phyloP scores from a whole-genome alignment of 1,140 invertebrate genomes.

The Phocides pigmalion region DNA sequence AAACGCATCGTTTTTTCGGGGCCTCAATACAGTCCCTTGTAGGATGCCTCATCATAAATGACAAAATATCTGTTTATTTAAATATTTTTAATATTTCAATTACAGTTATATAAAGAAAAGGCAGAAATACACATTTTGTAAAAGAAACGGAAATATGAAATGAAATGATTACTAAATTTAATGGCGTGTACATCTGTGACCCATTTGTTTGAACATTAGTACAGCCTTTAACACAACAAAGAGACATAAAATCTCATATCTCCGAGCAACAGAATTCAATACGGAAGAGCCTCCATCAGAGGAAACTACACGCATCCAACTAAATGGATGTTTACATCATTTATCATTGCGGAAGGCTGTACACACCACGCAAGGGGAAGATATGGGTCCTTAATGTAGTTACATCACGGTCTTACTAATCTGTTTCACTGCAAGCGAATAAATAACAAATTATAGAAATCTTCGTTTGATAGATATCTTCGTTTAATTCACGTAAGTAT shows the following conservation, averaged over 20 bases:
- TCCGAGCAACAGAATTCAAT: constrained; percentile 2
- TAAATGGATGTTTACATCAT: constrained; percentile 28
- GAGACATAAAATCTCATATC: constrained; percentile 13
- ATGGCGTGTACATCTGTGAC: too few species aligned
- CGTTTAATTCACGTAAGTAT: too few species aligned
- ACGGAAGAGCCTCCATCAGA: constrained; percentile 6
- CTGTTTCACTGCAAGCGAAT: not conserved
- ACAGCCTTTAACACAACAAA: not conserved
- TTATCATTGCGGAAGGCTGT: constrained; percentile 31
- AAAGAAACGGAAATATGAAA: too few species aligned
- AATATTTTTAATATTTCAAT: too few species aligned
- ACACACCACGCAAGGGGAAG: constrained; percentile 25
- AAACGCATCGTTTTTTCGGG: too few species aligned
- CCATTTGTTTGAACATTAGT: not conserved
- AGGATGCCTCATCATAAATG: too few species aligned
- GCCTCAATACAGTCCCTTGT: too few species aligned
- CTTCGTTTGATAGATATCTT: too few species aligned
- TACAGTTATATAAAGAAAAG: too few species aligned
- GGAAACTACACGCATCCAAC: constrained; percentile 25
- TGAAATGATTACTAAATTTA: too few species aligned
- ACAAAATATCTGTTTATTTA: too few species aligned
- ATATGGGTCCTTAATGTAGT: constrained; percentile 27
- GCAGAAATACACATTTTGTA: too few species aligned
- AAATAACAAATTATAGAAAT: not conserved
- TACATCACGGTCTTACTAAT: constrained; percentile 1